Conservation (phyloP, 1,140 invertebrate genomes). For the Drosophila serrata region DNA sequence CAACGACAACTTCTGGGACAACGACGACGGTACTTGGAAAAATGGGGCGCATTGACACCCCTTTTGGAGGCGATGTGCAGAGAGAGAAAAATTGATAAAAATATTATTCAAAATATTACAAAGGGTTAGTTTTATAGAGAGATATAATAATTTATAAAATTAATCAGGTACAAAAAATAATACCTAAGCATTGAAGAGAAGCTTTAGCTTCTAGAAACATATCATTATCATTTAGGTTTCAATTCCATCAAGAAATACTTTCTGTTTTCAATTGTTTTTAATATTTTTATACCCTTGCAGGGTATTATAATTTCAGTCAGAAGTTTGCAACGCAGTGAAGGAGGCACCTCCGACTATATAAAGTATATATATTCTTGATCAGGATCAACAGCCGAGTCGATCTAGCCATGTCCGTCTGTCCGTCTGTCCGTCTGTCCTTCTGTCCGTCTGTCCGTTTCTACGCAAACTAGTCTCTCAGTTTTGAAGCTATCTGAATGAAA, state of each 20-base stretch:
- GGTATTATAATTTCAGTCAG: too few relatives aligned
- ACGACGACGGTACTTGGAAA: constrained; percentile 65
- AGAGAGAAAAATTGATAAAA: background rate
- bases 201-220: background rate
- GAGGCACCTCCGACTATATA: too few relatives aligned
- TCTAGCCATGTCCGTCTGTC: too few relatives aligned
- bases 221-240: background rate
- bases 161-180: background rate
- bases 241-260: background rate
- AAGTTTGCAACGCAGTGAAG: too few relatives aligned
- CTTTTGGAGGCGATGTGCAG: constrained; percentile 1
- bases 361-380: too few relatives aligned
- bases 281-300: too few relatives aligned
- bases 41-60: constrained; percentile 58
- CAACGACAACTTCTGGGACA: constrained; percentile 16
- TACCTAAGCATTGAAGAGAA: background rate
- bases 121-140: background rate
- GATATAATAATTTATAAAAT: background rate
- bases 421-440: too few relatives aligned
- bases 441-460: too few relatives aligned
- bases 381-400: too few relatives aligned
- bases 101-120: background rate
- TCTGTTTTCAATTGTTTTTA: background rate
- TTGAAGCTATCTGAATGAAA: too few relatives aligned
- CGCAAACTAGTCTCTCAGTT: too few relatives aligned